Evolutionary conservation across 2,113 vertebrate genomes (phyloP).

Genomic region (Camelus dromedarius): DNA sequence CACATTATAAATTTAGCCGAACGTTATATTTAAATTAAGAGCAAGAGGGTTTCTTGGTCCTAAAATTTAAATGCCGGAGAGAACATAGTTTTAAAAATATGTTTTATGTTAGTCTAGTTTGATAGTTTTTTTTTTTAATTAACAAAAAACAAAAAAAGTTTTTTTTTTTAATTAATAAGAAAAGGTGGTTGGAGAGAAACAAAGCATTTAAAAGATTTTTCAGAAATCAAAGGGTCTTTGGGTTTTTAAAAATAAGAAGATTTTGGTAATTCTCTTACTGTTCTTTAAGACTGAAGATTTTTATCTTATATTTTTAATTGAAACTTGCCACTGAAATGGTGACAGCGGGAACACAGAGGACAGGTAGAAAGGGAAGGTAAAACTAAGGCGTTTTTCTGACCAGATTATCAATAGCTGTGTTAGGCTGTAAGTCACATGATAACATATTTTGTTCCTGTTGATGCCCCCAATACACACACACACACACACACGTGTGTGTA

Average conservation of each 20-base stretch:
- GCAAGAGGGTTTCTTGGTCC: neutral
- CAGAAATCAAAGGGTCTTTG: neutral
- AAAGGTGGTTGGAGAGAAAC: neutral
- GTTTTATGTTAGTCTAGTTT: neutral
- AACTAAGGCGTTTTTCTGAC: neutral
- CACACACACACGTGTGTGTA: no score
- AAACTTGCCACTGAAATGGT: neutral
- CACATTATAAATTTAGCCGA: neutral
- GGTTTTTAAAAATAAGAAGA: slow-evolving; percentile 4
- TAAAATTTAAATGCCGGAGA: neutral
- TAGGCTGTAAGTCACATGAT: neutral
- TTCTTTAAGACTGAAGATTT: neutral
- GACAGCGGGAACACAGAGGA: neutral
- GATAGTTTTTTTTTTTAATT: neutral
- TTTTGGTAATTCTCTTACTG: neutral
- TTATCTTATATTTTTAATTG: neutral
- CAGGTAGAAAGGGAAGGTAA: neutral
- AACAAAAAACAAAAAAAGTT: neutral
- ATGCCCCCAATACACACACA: neutral
- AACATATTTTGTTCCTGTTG: neutral
- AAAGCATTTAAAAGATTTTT: neutral
- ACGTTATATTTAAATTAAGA: neutral
- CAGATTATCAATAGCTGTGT: neutral
- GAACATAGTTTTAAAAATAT: neutral
- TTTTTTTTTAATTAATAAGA: neutral